Evolutionary conservation across 2,888 invertebrate species (phyloP).

Genomic region (Aspidiotus destructor): DNA sequence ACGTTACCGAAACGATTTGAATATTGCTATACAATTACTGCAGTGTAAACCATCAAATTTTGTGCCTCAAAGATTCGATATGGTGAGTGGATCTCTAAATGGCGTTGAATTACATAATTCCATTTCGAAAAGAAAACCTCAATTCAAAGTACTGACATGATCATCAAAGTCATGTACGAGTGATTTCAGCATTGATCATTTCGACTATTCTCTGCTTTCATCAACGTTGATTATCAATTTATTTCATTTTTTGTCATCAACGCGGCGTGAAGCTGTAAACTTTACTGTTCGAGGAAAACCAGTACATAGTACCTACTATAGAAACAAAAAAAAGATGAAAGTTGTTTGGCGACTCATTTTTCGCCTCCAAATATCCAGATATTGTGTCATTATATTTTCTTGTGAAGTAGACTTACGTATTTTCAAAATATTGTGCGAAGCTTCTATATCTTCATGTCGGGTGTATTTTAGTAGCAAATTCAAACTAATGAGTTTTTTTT

Average conservation of each 20-base stretch:
- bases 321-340: no score
- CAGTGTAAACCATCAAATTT: conserved; percentile 93
- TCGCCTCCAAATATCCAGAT: neutral
- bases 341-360: no score
- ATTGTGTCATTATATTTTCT: neutral
- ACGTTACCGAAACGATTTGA: conserved; percentile 85
- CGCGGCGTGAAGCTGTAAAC: no score
- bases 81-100: conserved; percentile 52
- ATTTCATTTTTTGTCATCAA: no score
- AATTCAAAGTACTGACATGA: neutral
- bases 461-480: neutral
- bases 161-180: no score
- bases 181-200: no score
- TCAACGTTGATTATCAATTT: no score
- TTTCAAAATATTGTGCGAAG: neutral
- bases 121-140: neutral
- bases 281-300: no score
- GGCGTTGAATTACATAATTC: neutral
- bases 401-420: neutral
- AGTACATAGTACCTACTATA: no score
- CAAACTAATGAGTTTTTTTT: neutral
- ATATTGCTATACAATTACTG: conserved; percentile 81
- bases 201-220: no score
- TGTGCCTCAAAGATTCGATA: conserved; percentile 80
- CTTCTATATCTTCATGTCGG: no score